Conservation (phyloP, 1,140 invertebrate species). For the Calosoma granatense region DNA sequence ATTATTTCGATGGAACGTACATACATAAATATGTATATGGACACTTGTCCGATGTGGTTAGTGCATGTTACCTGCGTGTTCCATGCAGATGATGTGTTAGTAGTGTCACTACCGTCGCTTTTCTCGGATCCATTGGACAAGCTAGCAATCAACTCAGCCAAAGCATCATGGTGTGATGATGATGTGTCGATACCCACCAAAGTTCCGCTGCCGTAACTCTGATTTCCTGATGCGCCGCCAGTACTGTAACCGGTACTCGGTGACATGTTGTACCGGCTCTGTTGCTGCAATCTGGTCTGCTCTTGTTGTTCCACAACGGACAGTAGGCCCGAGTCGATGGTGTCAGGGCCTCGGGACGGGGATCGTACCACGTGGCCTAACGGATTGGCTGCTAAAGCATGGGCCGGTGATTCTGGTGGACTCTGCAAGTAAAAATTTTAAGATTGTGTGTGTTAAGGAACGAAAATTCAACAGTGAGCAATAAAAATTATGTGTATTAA, state of each 20-base stretch:
- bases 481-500: too few species aligned
- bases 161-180: slow-evolving; percentile 28
- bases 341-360: slow-evolving; percentile 25
- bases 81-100: slow-evolving; percentile 33
- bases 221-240: too few species aligned
- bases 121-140: slow-evolving; percentile 31
- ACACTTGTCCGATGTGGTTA: slow-evolving; percentile 21
- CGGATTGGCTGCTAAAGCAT: slow-evolving; percentile 26
- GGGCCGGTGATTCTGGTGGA: slow-evolving; percentile 16
- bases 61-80: slow-evolving; percentile 26
- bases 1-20: too few species aligned
- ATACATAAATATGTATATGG: too few species aligned
- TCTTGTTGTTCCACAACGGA: slow-evolving; percentile 36
- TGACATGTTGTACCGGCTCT: slow-evolving; percentile 18
- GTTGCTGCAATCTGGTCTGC: slow-evolving; percentile 19
- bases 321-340: slow-evolving; percentile 34
- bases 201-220: slow-evolving; percentile 34
- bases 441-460: too few species aligned
- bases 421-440: slow-evolving; percentile 4
- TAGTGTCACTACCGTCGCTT: slow-evolving; percentile 29
- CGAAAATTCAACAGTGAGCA: too few species aligned
- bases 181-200: slow-evolving; percentile 35
- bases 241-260: slow-evolving; percentile 30
- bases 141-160: slow-evolving; percentile 32
- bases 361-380: slow-evolving; percentile 27